Evolutionary conservation across 2,888 invertebrate species (phyloP).

Genomic region (Callimorpha dominula): DNA sequence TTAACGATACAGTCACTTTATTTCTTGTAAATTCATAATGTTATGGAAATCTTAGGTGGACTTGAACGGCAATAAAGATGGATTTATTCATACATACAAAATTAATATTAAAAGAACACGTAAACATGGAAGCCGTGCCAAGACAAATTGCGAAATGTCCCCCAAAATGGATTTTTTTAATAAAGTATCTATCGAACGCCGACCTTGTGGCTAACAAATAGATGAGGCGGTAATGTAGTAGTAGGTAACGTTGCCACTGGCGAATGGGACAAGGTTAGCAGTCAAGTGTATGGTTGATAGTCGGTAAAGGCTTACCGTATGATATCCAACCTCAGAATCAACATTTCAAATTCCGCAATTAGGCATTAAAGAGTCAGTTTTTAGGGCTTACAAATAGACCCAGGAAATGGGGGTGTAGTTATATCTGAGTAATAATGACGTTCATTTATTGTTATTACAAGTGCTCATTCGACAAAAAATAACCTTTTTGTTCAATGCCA

Average conservation of each 20-base stretch:
- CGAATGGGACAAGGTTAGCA: conserved; percentile 72
- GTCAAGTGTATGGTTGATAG: conserved; percentile 69
- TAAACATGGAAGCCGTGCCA: conserved; percentile 29
- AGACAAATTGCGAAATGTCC: conserved; percentile 59
- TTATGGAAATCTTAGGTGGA: conserved; percentile 54
- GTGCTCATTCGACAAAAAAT: background rate
- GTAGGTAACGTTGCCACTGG: conserved; percentile 59
- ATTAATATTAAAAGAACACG: conserved; percentile 22
- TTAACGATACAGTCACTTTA: conserved; percentile 56
- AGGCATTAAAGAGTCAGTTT: background rate
- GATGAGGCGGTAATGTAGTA: conserved; percentile 69
- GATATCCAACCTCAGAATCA: conserved; percentile 49
- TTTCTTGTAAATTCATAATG: conserved; percentile 57
- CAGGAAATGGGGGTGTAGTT: too few relatives aligned
- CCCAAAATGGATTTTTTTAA: conserved; percentile 56
- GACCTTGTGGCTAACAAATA: conserved; percentile 71
- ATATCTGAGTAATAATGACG: too few relatives aligned
- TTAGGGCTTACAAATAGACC: background rate
- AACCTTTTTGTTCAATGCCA: too few relatives aligned
- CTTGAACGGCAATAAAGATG: conserved; percentile 45
- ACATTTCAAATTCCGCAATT: conserved; percentile 22
- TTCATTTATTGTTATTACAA: background rate
- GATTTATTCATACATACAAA: conserved; percentile 30
- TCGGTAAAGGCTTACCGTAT: conserved; percentile 62
- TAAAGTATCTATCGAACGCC: conserved; percentile 64